phyloP scores from a whole-genome alignment of 1,140 invertebrate species.

The Tetramorium simillimum region DNA sequence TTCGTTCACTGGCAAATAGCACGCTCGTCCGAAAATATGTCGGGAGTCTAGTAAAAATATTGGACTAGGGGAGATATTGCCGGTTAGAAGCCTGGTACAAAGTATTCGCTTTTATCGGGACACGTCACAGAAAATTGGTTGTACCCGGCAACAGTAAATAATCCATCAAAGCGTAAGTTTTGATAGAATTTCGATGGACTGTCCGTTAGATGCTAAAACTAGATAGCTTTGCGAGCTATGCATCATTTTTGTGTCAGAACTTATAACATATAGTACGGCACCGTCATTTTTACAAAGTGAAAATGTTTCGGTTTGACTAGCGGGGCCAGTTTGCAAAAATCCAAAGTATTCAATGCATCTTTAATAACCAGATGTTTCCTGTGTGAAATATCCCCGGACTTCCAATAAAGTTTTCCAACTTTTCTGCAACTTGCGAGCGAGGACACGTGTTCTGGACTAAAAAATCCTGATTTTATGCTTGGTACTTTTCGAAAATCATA shows the following conservation, averaged over 20 bases:
- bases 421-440: neutral
- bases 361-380: constrained; percentile 1
- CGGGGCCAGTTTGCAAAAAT: neutral
- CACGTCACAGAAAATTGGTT: neutral
- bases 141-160: neutral
- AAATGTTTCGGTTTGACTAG: neutral
- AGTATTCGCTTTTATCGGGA: neutral
- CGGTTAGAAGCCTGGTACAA: neutral
- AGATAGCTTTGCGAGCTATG: neutral
- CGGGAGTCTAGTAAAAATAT: neutral
- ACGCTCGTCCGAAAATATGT: neutral
- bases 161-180: constrained; percentile 32
- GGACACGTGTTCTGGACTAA: neutral
- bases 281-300: neutral
- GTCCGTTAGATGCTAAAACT: neutral
- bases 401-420: neutral
- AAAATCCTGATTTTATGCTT: neutral
- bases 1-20: neutral
- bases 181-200: constrained; percentile 13
- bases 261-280: neutral
- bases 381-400: neutral
- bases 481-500: neutral
- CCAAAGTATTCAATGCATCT: neutral
- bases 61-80: neutral
- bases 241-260: constrained; percentile 20